These are phyloP conservation scores for Phylloscopus collybita DNA, from an alignment of 2,797 vertebrate genomes.

Conservation along the genomic window DNA sequence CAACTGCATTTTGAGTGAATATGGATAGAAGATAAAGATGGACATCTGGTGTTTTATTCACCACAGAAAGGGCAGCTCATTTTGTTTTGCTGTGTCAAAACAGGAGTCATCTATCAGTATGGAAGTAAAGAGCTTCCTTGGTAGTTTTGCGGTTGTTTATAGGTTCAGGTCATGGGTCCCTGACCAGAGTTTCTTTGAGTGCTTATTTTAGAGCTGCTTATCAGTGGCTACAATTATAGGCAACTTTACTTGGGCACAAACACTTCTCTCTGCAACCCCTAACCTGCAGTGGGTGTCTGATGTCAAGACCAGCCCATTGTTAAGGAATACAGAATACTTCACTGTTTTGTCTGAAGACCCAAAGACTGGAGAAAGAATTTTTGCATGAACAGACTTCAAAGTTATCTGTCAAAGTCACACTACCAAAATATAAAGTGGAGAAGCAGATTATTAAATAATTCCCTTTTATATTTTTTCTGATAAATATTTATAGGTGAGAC, in stretches of 20 bases:
- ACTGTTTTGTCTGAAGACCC: neutral
- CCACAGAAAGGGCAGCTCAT: neutral
- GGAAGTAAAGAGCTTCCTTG: neutral
- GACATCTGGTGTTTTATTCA: neutral
- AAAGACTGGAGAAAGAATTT: neutral
- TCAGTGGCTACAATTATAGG: conserved; percentile 73
- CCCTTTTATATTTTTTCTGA: conserved; percentile 38
- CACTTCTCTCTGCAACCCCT: conserved; percentile 59
- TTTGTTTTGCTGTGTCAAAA: neutral
- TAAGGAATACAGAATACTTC: neutral
- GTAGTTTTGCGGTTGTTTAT: neutral
- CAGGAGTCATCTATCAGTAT: neutral
- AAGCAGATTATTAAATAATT: conserved; percentile 52
- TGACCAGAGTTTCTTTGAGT: neutral
- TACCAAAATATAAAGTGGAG: neutral
- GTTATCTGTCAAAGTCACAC: neutral
- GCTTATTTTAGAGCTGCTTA: conserved; percentile 86
- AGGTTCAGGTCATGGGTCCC: conserved; percentile 33
- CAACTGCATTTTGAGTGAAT: conserved; percentile 11
- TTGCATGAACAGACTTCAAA: conserved; percentile 13
- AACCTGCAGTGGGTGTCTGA: conserved; percentile 29
- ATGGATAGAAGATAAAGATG: conserved; percentile 18
- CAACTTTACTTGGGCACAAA: conserved; percentile 69
- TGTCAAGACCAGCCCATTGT: neutral
- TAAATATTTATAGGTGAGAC: conserved; percentile 50